Evolutionary conservation across 1,140 invertebrate genomes (phyloP), one percentile per base, ranked within the genome.

Genomic region (Chelonus insularis): DNA sequence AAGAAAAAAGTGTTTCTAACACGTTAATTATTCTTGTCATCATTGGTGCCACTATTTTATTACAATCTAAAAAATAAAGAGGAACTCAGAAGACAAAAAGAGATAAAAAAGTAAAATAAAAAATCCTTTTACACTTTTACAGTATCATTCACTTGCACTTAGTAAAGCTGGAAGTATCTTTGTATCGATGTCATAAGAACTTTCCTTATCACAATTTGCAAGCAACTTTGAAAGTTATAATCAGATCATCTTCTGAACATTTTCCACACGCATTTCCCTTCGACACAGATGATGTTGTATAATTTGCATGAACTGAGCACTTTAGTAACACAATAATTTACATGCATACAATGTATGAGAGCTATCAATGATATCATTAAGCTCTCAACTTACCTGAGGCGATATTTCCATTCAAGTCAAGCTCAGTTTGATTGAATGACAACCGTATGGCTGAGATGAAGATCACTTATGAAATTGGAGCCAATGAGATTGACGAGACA

Each of bases 201-300:
- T 55, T 55, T 39, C 36, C n/a, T 55, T 55, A 55, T 55, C 52
- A 37, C 9, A 55, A 55, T 55, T 55, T 16, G 39, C 52, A 34
- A 14, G 29, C 14, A 39, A 55, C 32, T 16, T 37, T 12, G 6
- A 18, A 37, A 36, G 29, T 37, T 52, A 39, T 55, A 55, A 55
- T 55, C 52, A 11, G 34, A 37, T 55, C 29, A 34, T 37, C 52
- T 20, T 6, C 14, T 4, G 8, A 55, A 55, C 36, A 55, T 55
- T 55, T 51, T 51, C 6, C 29, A 51, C 29, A 51, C 29, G 29
- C 25, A 51, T 23, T 16, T 6, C 29, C 6, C 29, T 21, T 34
- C 25, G 16, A 43, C 41, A 8, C 12, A 43, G 41, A 14, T n/a
- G 12, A 34, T 51, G 11, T 51, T 34, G 16, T 8, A 16, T 23